Base-by-base conservation (phyloP, 2,888 invertebrate species). In the Myathropa florea region DNA sequence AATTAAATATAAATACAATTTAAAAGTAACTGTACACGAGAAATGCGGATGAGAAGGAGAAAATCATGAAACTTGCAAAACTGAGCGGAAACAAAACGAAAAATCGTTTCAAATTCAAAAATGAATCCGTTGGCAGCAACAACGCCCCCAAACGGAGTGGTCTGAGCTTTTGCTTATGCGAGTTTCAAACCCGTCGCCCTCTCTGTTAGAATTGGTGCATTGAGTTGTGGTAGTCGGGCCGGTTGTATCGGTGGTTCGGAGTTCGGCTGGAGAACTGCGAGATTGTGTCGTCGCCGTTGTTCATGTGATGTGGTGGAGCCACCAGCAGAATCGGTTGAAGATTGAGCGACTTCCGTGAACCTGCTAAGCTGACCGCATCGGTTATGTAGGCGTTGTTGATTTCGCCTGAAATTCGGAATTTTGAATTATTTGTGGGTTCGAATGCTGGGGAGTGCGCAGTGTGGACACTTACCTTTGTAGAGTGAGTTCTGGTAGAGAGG, bases 321-420 rank as follows among this genome's bases (percentile, higher is more conserved):
- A 92, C 93, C 89, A 98, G 93, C 67, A 98, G 93, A 9, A 98
- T 97, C 1, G 98, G 97, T 92, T 97, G 97, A 10, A 98, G 93
- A 70, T 97, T 97, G 7, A 97, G 93, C 0, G 97, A 97, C 92
- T 97, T 97, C 75, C 97, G 94, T 0, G 97, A 97, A 0, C 96
- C 96, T 10, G 96, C 96, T 70, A 97, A 95, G 88, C 97, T 97
- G 88, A 96, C 96, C 28, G 95, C 96, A 92, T 98, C 98, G 14
- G 96, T 96, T 83, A 97, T 95, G 92, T 96, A 97, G 7, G 96
- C 97, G 90, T 96, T 96, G 93, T 97, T 97, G 89, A 97, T 96
- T 94, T 97, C 97, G 88, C 97, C 97, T 97, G 93, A 94, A 92
- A 87, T 57, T 21, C 26, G 4, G 55, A 46, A 53, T 30, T 0